These are phyloP conservation scores for Phylloscopus whistleri DNA, from an alignment of 2,113 vertebrate species.

Conservation along the genomic window DNA sequence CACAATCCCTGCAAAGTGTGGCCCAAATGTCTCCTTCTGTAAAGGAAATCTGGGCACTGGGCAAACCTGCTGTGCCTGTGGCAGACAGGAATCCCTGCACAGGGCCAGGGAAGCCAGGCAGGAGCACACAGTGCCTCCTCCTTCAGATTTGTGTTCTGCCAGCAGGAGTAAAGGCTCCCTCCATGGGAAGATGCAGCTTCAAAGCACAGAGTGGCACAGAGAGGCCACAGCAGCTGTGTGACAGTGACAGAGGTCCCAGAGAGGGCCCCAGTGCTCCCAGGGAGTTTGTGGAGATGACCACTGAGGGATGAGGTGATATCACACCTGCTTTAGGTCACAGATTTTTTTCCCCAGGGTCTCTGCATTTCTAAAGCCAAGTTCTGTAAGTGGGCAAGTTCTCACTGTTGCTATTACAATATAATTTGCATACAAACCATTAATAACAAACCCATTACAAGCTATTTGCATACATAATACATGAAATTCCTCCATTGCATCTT, in stretches of 20 bases:
- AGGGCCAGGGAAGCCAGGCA: neutral
- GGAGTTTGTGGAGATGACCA: no score
- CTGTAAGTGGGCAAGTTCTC: neutral
- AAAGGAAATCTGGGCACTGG: neutral
- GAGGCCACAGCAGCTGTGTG: neutral
- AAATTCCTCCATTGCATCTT: neutral
- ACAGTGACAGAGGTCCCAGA: neutral
- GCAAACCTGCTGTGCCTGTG: neutral
- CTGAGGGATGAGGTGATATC: neutral
- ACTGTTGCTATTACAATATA: neutral
- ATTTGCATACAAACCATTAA: neutral
- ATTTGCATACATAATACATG: neutral
- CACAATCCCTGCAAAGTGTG: neutral
- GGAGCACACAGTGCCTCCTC: neutral
- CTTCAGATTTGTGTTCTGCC: neutral
- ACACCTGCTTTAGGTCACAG: neutral
- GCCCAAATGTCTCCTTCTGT: fast-evolving
- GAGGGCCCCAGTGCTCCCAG: neutral
- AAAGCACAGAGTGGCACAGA: fast-evolving
- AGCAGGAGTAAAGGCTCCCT: neutral
- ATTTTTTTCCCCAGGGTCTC: neutral
- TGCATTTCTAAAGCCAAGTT: neutral
- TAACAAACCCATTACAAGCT: neutral
- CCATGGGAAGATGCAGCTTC: neutral
- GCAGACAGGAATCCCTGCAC: neutral